Evolutionary conservation across 2,113 vertebrate species (phyloP).

Genomic region (Lophotis ruficrista): DNA sequence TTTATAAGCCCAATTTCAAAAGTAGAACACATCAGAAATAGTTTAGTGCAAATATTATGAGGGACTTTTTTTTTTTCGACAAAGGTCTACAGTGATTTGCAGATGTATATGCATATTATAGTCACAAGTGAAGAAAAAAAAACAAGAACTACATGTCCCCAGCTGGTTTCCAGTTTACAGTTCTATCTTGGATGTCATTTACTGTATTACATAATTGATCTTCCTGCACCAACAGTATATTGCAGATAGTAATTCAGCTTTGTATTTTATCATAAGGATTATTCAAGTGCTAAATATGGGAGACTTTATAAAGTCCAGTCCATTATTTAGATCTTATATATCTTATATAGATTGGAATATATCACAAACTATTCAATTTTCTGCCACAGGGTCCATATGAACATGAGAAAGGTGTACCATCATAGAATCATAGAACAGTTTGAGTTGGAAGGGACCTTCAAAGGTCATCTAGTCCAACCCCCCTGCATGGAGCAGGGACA

Average conservation of each 20-base stretch:
- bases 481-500: too few relatives aligned
- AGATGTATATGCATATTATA: not conserved
- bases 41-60: not conserved
- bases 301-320: not conserved
- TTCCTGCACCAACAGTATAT: not conserved
- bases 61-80: not conserved
- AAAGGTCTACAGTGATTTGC: not conserved
- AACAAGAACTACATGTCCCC: not conserved
- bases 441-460: too few relatives aligned
- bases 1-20: not conserved
- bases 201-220: not conserved
- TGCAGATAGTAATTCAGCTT: not conserved
- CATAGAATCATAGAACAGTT: too few relatives aligned
- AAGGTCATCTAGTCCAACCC: too few relatives aligned
- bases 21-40: not conserved
- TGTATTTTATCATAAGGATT: not conserved
- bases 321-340: not conserved
- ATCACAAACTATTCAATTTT: not conserved
- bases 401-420: not conserved
- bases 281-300: not conserved
- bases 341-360: not conserved
- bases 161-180: not conserved
- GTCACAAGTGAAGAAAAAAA: not conserved
- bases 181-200: not conserved
- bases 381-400: not conserved